phyloP scores from a whole-genome alignment of 2,113 vertebrate genomes.

The Xiphorhynchus elegans region DNA sequence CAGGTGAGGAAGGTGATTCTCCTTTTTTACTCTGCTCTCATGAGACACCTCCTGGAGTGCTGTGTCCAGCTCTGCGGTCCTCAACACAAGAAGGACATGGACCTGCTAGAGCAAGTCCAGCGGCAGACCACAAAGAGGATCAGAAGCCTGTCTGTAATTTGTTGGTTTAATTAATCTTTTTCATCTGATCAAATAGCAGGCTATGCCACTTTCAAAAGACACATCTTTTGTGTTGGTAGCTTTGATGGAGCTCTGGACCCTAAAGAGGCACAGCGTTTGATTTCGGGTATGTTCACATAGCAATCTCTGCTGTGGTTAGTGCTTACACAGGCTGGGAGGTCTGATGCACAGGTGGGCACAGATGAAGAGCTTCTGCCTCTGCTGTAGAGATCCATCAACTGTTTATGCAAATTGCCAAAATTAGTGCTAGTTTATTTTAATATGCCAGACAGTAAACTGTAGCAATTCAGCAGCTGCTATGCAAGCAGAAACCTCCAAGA shows the following conservation, averaged over 20 bases:
- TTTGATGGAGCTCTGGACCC: background rate
- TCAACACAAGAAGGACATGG: background rate
- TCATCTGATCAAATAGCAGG: background rate
- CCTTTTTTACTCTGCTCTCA: background rate
- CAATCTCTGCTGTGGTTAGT: background rate
- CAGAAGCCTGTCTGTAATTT: background rate
- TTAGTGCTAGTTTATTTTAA: conserved; percentile 50
- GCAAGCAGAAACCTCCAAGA: conserved; percentile 32
- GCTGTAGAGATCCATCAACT: background rate
- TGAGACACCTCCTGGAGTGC: background rate
- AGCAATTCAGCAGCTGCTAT: conserved; percentile 45
- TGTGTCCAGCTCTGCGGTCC: background rate
- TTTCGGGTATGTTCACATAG: background rate
- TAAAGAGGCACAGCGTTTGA: background rate
- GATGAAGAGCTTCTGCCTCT: background rate
- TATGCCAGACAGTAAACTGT: conserved; percentile 45
- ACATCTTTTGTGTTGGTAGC: background rate
- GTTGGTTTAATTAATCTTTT: background rate
- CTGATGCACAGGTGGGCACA: background rate
- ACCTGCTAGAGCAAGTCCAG: background rate
- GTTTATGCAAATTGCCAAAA: conserved; percentile 23
- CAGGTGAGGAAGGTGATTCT: background rate
- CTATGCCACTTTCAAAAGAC: background rate
- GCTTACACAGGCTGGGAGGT: background rate
- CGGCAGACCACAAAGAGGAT: fast-evolving